A percentile compares a stretch with the other conserved stretches of the same genome.
Evolutionary conservation across 1,140 invertebrate species (phyloP).

Genomic region (Galendromus occidentalis): DNA sequence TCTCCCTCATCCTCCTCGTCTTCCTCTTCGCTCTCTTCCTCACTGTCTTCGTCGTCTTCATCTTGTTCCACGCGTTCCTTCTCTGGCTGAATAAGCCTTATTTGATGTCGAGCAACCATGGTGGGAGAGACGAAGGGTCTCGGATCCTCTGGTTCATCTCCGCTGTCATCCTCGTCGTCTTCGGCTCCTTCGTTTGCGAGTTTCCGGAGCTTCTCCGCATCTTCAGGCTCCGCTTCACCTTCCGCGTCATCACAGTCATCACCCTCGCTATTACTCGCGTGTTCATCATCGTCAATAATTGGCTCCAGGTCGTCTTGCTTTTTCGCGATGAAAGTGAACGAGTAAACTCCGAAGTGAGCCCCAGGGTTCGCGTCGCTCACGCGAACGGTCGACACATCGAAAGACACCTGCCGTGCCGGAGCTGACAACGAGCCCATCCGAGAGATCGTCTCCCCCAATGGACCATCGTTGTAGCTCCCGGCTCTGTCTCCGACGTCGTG

Average conservation of each 20-base stretch:
- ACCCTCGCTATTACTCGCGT: not conserved
- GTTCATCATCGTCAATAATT: not conserved
- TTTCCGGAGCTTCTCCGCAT: not conserved
- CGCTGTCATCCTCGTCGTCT: not conserved
- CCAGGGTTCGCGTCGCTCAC: too few species aligned
- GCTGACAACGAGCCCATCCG: too few species aligned
- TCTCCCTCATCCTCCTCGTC: not conserved
- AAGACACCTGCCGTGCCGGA: too few species aligned
- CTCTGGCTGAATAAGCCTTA: not conserved
- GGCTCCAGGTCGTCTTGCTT: not conserved
- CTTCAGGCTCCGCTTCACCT: not conserved
- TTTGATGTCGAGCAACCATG: not conserved
- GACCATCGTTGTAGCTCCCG: too few species aligned
- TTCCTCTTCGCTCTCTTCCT: not conserved
- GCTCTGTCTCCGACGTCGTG: too few species aligned
- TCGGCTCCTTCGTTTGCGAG: not conserved
- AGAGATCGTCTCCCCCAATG: too few species aligned
- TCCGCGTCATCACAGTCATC: not conserved
- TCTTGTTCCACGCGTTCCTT: not conserved
- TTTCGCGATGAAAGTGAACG: too few species aligned
- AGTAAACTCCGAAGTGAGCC: too few species aligned
- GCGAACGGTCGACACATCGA: too few species aligned
- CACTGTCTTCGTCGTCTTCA: not conserved
- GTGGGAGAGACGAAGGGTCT: not conserved
- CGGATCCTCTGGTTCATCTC: not conserved